These are phyloP conservation scores for Willowsia nigromaculata DNA, from an alignment of 2,888 invertebrate genomes.

Conservation along the genomic window DNA sequence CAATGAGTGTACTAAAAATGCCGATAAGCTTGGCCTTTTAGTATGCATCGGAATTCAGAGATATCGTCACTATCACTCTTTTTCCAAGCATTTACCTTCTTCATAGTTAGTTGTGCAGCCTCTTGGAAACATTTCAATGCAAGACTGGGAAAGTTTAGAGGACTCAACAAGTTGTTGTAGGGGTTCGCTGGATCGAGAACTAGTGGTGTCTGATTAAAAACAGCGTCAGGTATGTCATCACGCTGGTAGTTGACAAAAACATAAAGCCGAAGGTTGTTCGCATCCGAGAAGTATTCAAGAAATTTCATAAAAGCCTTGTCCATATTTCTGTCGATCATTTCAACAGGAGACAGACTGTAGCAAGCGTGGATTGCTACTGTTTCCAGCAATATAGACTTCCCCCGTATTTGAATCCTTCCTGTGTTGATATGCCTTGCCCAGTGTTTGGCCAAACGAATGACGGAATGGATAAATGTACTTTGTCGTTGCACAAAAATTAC, in stretches of 20 bases:
- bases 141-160: conserved; percentile 40
- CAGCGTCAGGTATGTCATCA: conserved; percentile 52
- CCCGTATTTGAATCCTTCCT: conserved; percentile 42
- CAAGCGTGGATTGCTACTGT: conserved; percentile 60
- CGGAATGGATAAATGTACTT: conserved; percentile 53
- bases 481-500: conserved; percentile 58
- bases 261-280: conserved; percentile 34
- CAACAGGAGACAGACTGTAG: conserved; percentile 48
- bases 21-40: background rate
- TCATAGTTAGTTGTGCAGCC: conserved; percentile 37
- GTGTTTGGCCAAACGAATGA: conserved; percentile 60
- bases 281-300: conserved; percentile 44
- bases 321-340: conserved; percentile 49
- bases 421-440: conserved; percentile 57
- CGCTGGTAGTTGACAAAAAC: conserved; percentile 60
- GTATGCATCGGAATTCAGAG: background rate
- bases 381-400: conserved; percentile 58
- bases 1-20: background rate
- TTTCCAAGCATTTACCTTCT: conserved; percentile 52
- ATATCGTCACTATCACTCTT: conserved; percentile 17
- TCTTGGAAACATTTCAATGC: conserved; percentile 60
- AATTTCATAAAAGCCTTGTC: conserved; percentile 61
- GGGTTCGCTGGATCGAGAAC: conserved; percentile 63
- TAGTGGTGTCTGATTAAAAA: conserved; percentile 57
- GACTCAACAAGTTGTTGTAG: conserved; percentile 54